These are phyloP conservation scores for Trachelus stipa DNA, from an alignment of 2,888 invertebrate genomes.

Conservation along the genomic window DNA sequence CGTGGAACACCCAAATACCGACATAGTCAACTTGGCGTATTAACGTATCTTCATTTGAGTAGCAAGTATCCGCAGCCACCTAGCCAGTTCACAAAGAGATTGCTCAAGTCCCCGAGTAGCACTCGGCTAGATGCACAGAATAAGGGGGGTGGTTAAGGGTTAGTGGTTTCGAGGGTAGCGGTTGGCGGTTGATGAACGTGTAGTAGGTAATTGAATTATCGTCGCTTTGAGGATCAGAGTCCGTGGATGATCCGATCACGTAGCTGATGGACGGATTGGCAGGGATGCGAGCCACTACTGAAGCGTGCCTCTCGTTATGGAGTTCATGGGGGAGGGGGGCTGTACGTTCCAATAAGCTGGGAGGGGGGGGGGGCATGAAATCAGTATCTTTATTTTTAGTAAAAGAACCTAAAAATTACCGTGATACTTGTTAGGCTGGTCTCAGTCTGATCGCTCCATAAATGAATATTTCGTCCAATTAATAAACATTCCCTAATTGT, in stretches of 20 bases:
- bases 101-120: conserved; percentile 4
- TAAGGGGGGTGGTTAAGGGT: conserved; percentile 38
- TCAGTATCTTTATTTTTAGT: not conserved
- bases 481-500: not conserved
- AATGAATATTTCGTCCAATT: not conserved
- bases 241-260: conserved; percentile 65
- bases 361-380: not conserved
- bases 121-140: conserved; percentile 9
- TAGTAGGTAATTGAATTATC: conserved; percentile 65
- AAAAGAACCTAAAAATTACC: not conserved
- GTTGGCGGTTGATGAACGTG: conserved; percentile 62
- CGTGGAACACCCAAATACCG: not conserved
- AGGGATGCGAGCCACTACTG: conserved; percentile 63
- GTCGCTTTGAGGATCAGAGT: conserved; percentile 65
- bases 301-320: conserved; percentile 16
- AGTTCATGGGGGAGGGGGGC: not conserved
- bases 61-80: not conserved
- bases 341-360: not conserved
- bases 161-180: conserved; percentile 44
- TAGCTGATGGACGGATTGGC: conserved; percentile 62
- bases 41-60: not conserved
- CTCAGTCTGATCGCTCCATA: not conserved
- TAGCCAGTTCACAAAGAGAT: not conserved
- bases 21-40: not conserved
- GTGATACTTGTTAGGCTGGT: not conserved